A percentile compares a stretch with the other conserved stretches of the same genome.
These are phyloP conservation scores for Coleophora deauratella DNA, from an alignment of 2,888 invertebrate genomes.

Conservation along the genomic window DNA sequence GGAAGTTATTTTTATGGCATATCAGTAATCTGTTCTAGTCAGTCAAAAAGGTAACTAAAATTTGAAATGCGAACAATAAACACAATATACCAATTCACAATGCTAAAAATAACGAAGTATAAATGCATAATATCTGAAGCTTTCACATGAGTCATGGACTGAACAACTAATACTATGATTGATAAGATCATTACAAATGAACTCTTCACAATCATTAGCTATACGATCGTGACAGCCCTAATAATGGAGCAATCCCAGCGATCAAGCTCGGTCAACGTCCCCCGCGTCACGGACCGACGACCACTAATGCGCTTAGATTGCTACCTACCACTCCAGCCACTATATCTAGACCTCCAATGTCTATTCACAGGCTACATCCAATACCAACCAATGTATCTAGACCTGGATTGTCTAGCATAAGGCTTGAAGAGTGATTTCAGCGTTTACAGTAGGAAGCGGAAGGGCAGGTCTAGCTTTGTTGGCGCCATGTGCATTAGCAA, in stretches of 20 bases:
- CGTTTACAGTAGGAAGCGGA: slow-evolving; percentile 9
- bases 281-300: slow-evolving; percentile 61
- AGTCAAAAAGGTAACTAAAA: too few species aligned
- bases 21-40: too few species aligned
- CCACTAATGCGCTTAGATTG: slow-evolving; percentile 67
- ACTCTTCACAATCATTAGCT: slow-evolving; percentile 8
- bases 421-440: too few species aligned
- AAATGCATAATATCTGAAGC: too few species aligned
- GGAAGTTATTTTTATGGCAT: too few species aligned
- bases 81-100: too few species aligned
- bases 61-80: too few species aligned
- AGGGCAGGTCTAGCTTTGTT: slow-evolving; percentile 23
- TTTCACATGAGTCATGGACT: too few species aligned
- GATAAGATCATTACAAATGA: background rate
- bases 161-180: background rate
- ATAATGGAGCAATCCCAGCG: slow-evolving; percentile 56
- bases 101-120: too few species aligned
- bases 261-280: slow-evolving; percentile 65
- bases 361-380: background rate
- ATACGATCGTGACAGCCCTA: slow-evolving; percentile 41
- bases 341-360: slow-evolving; percentile 25
- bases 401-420: too few species aligned
- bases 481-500: slow-evolving; percentile 36
- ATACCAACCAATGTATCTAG: too few species aligned
- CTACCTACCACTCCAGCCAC: slow-evolving; percentile 51